Evolutionary conservation across 2,797 vertebrate species (phyloP).

Genomic region (Hydrophis major): DNA sequence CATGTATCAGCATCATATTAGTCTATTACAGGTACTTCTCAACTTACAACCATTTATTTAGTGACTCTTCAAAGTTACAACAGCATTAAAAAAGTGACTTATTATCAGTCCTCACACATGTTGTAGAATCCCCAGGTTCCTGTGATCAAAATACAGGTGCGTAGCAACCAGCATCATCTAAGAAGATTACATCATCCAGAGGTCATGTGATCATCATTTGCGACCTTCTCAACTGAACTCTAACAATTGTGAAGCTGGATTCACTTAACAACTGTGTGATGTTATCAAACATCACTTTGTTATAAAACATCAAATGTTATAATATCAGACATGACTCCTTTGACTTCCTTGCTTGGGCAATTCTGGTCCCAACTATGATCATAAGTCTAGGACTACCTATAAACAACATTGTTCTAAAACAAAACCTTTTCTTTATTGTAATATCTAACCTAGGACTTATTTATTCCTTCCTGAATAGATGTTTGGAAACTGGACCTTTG

Average conservation of each 20-base stretch:
- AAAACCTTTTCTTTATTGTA: not conserved
- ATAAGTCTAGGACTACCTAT: not conserved
- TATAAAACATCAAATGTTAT: not conserved
- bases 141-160: not conserved
- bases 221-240: not conserved
- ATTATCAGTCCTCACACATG: not conserved
- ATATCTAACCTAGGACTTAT: not conserved
- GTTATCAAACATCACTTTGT: no score
- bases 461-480: conserved; percentile 74
- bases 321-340: not conserved
- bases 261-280: not conserved
- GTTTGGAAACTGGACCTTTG: conserved; percentile 98
- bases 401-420: not conserved
- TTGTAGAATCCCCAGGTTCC: not conserved
- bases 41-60: not conserved
- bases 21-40: not conserved
- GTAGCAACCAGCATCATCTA: not conserved
- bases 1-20: not conserved
- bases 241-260: not conserved
- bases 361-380: not conserved
- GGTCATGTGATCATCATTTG: not conserved
- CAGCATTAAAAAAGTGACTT: not conserved
- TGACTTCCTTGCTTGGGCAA: not conserved
- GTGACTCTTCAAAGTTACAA: not conserved
- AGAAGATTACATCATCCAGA: not conserved